Percentiles rank a stretch among this genome's conserved stretches.
These are phyloP conservation scores for Drosophila yakuba DNA, from an alignment of 1,140 invertebrate species.

Conservation along the genomic window DNA sequence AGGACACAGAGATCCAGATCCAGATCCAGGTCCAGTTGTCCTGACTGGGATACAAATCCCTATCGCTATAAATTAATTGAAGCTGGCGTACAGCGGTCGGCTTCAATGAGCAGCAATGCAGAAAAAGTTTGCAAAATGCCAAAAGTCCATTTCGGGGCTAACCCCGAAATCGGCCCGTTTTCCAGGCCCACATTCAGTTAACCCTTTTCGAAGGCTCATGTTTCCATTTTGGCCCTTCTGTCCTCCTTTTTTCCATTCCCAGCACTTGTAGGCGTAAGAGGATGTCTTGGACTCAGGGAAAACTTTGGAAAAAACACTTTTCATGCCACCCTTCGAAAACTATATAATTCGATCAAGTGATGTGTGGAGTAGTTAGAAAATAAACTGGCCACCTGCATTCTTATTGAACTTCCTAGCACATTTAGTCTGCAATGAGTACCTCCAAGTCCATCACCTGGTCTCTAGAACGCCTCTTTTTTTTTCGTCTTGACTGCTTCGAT, in stretches of 20 bases:
- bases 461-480: background rate
- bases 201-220: conserved; percentile 53
- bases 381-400: too few relatives aligned
- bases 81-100: conserved; percentile 32
- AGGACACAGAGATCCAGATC: background rate
- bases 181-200: conserved; percentile 30
- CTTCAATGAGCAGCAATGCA: conserved; percentile 34
- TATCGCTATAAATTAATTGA: conserved; percentile 74
- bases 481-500: conserved; percentile 57
- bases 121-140: conserved; percentile 69
- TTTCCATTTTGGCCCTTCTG: conserved; percentile 17
- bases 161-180: conserved; percentile 39
- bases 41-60: conserved; percentile 32
- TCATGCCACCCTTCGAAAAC: too few relatives aligned
- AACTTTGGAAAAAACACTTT: too few relatives aligned
- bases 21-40: conserved; percentile 2
- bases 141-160: conserved; percentile 71
- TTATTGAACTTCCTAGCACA: too few relatives aligned
- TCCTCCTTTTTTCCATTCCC: conserved; percentile 11
- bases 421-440: background rate
- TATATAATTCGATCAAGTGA: too few relatives aligned
- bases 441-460: background rate
- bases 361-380: too few relatives aligned
- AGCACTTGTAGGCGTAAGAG: background rate
- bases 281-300: background rate